Base-by-base conservation (phyloP, 2,797 vertebrate genomes). In the Sternarchorhynchus goeldii region DNA sequence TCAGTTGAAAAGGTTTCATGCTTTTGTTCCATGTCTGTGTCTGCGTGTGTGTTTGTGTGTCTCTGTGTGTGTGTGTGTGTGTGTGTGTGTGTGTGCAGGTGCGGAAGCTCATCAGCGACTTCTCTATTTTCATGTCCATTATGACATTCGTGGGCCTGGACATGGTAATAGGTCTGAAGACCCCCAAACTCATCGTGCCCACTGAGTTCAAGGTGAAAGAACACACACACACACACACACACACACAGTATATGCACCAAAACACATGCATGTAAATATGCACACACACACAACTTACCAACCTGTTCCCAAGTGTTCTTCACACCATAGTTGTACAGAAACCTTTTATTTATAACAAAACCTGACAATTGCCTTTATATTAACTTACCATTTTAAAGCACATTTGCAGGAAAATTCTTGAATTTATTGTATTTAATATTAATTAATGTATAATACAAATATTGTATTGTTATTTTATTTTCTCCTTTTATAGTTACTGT, bases 71-170 rank as follows among this genome's bases (percentile, higher is more conserved):
- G 32, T 25, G 6, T 2, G 70, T 10, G 59, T 36, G 21, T 53
- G 21, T 25, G 8, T 16, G 29, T 59, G 60, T 62, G 10, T 64
- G 50, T 36, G 60, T 50, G 59, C 89, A 97, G 96, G 84, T 97
- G 71, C 94, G 96, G 88, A 97, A 97, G 85, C 94, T 97, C 80
- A 95, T 97, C 91, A 97, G 96, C 7, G 96, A 97, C 90, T 97
- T 97, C 90, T 96, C 96, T 18, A 97, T 97, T 94, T 96, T 97
- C 90, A 91, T 96, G 94, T 95, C 96, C 88, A 97, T 96, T 80
- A 89, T 95, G 90, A 93, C 91, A 0, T 95, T 97, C 86, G 95
- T 95, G 86, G 93, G 94, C 34, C 93, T 97, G 63, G 96, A 97
- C 85, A 93, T 95, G 92, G 73, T 96, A 68, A 89, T 92, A 0